phyloP scores from a whole-genome alignment of 1,140 invertebrate species.

The Temnothorax longispinosus region DNA sequence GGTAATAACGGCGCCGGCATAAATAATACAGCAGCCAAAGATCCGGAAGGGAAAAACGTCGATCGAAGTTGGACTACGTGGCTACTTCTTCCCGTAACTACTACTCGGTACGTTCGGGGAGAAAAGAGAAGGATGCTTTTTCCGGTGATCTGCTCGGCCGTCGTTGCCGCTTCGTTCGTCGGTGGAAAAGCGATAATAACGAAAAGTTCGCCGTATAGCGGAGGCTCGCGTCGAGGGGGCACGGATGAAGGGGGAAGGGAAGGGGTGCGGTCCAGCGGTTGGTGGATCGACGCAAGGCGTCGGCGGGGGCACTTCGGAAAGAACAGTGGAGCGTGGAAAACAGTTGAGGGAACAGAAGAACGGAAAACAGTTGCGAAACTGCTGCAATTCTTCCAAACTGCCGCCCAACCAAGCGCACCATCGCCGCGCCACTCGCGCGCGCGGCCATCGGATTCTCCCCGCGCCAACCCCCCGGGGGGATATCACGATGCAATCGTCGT shows the following conservation, averaged over 20 bases:
- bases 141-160: slow-evolving; percentile 47
- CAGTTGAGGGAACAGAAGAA: slow-evolving; percentile 76
- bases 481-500: slow-evolving; percentile 2
- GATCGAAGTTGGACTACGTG: slow-evolving; percentile 26
- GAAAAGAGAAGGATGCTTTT: slow-evolving; percentile 58
- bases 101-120: slow-evolving; percentile 26
- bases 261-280: not conserved
- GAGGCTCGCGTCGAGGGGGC: slow-evolving; percentile 50
- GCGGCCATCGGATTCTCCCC: slow-evolving; percentile 31
- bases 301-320: slow-evolving; percentile 42
- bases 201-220: slow-evolving; percentile 70
- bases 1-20: slow-evolving; percentile 59
- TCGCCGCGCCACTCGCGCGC: slow-evolving; percentile 9
- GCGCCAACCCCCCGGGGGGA: not conserved
- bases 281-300: not conserved
- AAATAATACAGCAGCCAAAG: slow-evolving; percentile 59
- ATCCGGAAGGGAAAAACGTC: slow-evolving; percentile 28
- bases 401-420: slow-evolving; percentile 39
- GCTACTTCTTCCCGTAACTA: slow-evolving; percentile 52
- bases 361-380: slow-evolving; percentile 80
- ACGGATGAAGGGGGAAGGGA: slow-evolving; percentile 34
- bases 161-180: slow-evolving; percentile 49
- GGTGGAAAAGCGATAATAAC: slow-evolving; percentile 75
- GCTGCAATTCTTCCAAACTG: slow-evolving; percentile 78
- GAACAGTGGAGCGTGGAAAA: slow-evolving; percentile 76